phyloP scores from a whole-genome alignment of 2,797 vertebrate genomes.

The Gymnothorax javanicus region DNA sequence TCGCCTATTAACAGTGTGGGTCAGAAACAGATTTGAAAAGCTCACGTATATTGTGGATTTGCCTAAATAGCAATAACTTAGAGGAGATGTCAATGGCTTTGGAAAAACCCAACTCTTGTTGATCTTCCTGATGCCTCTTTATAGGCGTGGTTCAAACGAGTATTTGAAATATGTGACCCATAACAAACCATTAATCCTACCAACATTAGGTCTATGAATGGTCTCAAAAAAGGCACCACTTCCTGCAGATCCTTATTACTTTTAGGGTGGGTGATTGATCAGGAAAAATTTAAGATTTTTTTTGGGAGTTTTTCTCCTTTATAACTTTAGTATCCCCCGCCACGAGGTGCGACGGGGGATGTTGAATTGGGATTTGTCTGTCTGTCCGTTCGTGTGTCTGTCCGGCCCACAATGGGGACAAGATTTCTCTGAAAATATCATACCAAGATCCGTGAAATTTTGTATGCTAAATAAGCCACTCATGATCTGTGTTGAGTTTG shows the following conservation, averaged over 20 bases:
- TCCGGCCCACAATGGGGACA: too few species aligned
- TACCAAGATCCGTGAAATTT: too few species aligned
- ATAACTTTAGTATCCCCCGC: too few species aligned
- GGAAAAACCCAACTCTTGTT: neutral
- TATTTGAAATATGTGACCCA: neutral
- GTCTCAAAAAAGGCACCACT: neutral
- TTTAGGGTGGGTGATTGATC: neutral
- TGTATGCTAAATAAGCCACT: too few species aligned
- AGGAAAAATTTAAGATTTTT: neutral
- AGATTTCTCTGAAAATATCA: too few species aligned
- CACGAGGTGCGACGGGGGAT: too few species aligned
- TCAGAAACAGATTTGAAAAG: slow-evolving; percentile 19
- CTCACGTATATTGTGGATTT: neutral
- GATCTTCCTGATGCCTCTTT: neutral
- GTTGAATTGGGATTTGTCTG: too few species aligned
- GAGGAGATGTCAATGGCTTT: neutral
- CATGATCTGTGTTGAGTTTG: too few species aligned
- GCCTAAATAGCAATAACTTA: neutral
- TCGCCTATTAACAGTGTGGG: slow-evolving; percentile 21
- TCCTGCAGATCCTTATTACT: neutral
- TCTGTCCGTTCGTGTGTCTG: too few species aligned
- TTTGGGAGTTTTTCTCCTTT: neutral
- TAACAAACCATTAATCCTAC: neutral
- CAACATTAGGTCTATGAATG: neutral
- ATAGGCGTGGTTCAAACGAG: neutral